phyloP scores from a whole-genome alignment of 2,113 vertebrate species.

The Tragelaphus scriptus region DNA sequence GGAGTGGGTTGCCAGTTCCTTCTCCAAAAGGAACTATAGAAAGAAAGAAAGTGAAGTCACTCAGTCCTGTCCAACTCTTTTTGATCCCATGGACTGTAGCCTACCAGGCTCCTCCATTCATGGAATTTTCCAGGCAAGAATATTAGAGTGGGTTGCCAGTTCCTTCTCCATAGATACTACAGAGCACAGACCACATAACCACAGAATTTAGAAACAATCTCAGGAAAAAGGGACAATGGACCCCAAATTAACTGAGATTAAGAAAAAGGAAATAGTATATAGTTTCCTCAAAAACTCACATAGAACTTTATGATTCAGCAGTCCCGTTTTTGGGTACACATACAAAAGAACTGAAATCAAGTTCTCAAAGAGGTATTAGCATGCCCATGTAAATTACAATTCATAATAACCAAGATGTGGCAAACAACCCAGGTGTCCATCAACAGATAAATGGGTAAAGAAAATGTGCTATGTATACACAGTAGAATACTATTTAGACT shows the following conservation, averaged over 20 bases:
- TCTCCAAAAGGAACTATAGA: not conserved
- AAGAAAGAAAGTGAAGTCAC: not conserved
- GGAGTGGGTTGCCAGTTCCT: not conserved
- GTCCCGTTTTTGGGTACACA: not conserved
- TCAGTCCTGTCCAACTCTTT: fast-evolving
- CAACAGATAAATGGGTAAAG: not conserved
- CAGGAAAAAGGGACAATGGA: not conserved
- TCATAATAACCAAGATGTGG: not conserved
- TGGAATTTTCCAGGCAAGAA: not conserved
- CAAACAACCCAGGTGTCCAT: not conserved
- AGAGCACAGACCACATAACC: not conserved
- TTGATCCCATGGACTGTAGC: fast-evolving
- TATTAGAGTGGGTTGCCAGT: not conserved
- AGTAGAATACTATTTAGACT: not conserved
- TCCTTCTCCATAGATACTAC: not conserved
- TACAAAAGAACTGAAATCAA: not conserved
- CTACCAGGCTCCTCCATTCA: not conserved
- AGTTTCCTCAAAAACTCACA: not conserved
- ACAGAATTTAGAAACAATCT: not conserved
- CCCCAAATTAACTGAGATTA: not conserved
- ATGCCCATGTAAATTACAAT: not conserved
- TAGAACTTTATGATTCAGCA: not conserved
- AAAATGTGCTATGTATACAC: not conserved
- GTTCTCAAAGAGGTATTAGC: not conserved
- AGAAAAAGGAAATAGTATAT: not conserved